phyloP scores from a whole-genome alignment of 2,888 invertebrate genomes.

The Euzophera pinguis region DNA sequence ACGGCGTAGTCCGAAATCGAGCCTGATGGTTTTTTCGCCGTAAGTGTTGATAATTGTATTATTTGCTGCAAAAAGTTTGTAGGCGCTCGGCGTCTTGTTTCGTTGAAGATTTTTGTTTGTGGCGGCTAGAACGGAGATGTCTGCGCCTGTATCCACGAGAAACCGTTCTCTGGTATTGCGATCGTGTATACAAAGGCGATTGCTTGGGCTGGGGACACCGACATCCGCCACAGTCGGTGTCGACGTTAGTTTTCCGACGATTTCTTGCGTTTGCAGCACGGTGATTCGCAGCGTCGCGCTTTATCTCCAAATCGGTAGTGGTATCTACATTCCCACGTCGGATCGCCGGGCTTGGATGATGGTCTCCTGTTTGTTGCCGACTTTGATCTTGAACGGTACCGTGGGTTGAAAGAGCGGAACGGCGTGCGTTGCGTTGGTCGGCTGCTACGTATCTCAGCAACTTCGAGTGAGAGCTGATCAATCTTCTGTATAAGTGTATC shows the following conservation, averaged over 20 bases:
- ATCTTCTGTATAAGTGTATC: too few relatives aligned
- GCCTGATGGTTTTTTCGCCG: conserved; percentile 13
- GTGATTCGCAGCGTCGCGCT: conserved; percentile 15
- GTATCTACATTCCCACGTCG: conserved; percentile 16
- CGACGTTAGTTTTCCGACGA: conserved; percentile 15
- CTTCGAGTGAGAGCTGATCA: neutral
- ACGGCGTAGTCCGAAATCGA: conserved; percentile 22
- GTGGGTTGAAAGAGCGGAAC: too few relatives aligned
- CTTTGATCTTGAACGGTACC: neutral
- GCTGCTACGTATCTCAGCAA: neutral
- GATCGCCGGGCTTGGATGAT: neutral
- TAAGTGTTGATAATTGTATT: conserved; percentile 20
- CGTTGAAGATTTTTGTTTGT: neutral
- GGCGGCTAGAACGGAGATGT: conserved; percentile 17
- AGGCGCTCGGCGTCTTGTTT: conserved; percentile 2
- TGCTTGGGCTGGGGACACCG: conserved; percentile 11
- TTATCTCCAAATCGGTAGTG: conserved; percentile 17
- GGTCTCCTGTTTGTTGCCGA: neutral
- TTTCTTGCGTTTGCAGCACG: conserved; percentile 14
- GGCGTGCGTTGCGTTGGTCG: too few relatives aligned
- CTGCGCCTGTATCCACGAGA: conserved; percentile 20
- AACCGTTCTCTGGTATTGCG: conserved; percentile 15
- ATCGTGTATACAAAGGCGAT: conserved; percentile 22
- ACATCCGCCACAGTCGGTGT: conserved; percentile 21
- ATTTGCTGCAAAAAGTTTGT: conserved; percentile 22